Evolutionary conservation across 2,797 vertebrate genomes (phyloP).

Genomic region (Sandelia bainsii): DNA sequence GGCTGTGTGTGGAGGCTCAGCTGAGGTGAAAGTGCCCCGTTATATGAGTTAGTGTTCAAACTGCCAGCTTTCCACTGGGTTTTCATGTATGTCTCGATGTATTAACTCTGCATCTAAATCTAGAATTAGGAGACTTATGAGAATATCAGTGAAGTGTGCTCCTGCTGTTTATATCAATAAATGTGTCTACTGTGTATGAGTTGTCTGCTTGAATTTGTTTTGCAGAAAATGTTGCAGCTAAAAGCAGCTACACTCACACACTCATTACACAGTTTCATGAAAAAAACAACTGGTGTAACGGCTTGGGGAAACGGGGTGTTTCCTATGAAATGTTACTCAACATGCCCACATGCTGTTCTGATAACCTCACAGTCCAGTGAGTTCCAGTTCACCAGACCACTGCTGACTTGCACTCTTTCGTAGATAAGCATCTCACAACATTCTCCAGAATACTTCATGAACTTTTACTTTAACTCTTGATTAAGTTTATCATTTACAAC

Average conservation of each 20-base stretch:
- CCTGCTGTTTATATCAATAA: conserved; percentile 51
- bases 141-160: conserved; percentile 28
- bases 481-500: not conserved
- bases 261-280: not conserved
- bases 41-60: conserved; percentile 56
- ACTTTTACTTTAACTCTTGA: not conserved
- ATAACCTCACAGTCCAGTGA: not conserved
- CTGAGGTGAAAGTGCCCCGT: conserved; percentile 61
- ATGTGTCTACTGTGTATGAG: conserved; percentile 11
- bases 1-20: conserved; percentile 60
- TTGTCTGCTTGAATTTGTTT: conserved; percentile 2
- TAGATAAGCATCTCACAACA: conserved; percentile 3
- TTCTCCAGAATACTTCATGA: not conserved
- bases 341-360: not conserved
- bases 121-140: conserved; percentile 21
- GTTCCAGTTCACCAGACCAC: not conserved
- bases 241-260: not conserved
- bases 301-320: too few species aligned
- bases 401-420: conserved; percentile 5
- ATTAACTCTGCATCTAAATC: conserved; percentile 46
- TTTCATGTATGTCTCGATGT: conserved; percentile 43
- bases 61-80: conserved; percentile 41
- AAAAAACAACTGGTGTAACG: too few species aligned
- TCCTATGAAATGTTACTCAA: not conserved
- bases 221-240: not conserved